Evolutionary conservation across 2,113 vertebrate genomes (phyloP).

Genomic region (Embiotoca jacksoni): DNA sequence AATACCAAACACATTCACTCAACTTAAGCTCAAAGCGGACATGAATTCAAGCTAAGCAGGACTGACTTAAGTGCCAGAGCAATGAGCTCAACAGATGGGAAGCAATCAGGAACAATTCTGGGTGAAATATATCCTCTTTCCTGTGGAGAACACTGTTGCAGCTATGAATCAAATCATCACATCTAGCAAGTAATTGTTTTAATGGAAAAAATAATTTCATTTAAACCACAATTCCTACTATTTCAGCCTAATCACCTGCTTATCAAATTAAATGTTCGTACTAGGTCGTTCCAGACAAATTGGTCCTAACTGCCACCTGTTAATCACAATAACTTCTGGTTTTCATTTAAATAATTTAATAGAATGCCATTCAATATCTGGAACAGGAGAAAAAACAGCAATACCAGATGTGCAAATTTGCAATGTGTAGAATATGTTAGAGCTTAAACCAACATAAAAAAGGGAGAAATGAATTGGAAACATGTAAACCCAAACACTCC

Average conservation of each 20-base stretch:
- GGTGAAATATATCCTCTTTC: slow-evolving; percentile 33
- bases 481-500: neutral
- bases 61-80: slow-evolving; percentile 12
- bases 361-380: too few relatives aligned
- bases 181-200: slow-evolving; percentile 9
- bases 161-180: slow-evolving; percentile 10
- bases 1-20: slow-evolving; percentile 33
- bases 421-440: neutral
- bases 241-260: neutral
- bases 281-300: neutral
- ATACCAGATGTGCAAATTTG: neutral
- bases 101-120: slow-evolving; percentile 32
- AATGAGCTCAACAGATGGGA: slow-evolving; percentile 49
- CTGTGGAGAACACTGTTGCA: slow-evolving; percentile 19
- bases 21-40: slow-evolving; percentile 37
- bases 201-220: slow-evolving; percentile 1
- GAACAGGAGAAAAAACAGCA: too few relatives aligned
- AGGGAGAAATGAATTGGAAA: neutral
- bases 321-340: too few relatives aligned
- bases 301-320: too few relatives aligned
- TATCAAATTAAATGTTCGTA: neutral
- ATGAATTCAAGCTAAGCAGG: slow-evolving; percentile 44
- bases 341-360: too few relatives aligned
- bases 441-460: neutral
- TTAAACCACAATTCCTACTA: neutral